Conservation (phyloP, 2,113 vertebrate genomes). For the Myotis lucifugus region DNA sequence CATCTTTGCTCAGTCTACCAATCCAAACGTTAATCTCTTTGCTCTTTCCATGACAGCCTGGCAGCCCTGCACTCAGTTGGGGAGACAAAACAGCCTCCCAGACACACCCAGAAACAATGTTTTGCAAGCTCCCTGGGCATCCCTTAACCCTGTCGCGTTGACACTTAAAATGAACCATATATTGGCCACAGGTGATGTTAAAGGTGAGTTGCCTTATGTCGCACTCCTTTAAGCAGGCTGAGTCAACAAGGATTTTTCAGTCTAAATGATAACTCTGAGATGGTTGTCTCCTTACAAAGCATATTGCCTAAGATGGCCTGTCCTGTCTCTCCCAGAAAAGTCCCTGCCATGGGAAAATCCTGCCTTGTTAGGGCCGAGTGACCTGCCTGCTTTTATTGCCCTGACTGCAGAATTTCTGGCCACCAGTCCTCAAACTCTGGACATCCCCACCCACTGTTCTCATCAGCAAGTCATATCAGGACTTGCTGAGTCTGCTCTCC, state of each 20-base stretch:
- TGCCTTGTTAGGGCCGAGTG: neutral
- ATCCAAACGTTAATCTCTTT: neutral
- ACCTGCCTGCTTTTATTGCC: neutral
- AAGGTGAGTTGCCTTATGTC: neutral
- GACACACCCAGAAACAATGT: neutral
- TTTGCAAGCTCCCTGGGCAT: neutral
- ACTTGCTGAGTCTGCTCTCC: neutral
- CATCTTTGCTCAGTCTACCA: neutral
- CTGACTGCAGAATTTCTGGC: neutral
- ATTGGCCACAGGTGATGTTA: neutral
- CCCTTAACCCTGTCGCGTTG: neutral
- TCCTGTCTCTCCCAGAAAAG: neutral
- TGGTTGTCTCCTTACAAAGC: neutral
- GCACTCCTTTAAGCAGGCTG: neutral
- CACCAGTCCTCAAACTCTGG: neutral
- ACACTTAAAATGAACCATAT: neutral
- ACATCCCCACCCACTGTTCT: neutral
- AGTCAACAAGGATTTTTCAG: neutral
- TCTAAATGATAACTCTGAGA: neutral
- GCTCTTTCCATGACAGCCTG: too few relatives aligned
- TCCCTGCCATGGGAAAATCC: neutral
- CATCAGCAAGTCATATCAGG: neutral
- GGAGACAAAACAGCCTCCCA: neutral
- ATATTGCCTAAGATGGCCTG: neutral
- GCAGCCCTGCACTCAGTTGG: too few relatives aligned